Conservation (phyloP, 2,888 invertebrate species). For the Ennomos erosarius region DNA sequence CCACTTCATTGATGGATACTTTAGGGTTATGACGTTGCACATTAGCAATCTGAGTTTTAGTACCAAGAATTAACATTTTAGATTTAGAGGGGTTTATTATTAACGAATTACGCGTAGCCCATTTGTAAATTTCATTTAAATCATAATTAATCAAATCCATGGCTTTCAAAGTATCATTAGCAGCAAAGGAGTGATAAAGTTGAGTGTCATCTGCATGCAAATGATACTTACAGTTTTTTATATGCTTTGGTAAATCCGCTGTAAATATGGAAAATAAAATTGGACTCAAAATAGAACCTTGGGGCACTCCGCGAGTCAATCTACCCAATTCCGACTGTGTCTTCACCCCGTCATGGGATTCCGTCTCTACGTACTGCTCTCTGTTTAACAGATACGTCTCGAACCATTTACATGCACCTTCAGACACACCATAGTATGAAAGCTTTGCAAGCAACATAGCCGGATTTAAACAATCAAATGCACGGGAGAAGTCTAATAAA, state of each 20-base stretch:
- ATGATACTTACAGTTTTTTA: constrained; percentile 9
- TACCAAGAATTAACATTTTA: not conserved
- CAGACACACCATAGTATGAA: not conserved
- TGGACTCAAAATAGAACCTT: constrained; percentile 3
- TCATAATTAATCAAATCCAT: not conserved
- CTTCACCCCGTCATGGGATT: not conserved
- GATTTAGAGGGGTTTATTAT: constrained; percentile 2
- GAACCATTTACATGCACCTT: not conserved
- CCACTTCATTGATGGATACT: not conserved
- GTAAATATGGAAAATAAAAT: constrained; percentile 10
- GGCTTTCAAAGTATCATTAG: not conserved
- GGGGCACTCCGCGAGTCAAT: not conserved
- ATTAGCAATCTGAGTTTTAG: not conserved
- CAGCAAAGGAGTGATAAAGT: constrained; percentile 8
- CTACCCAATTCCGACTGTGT: not conserved
- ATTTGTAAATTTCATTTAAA: not conserved
- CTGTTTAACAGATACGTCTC: not conserved
- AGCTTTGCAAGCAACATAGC: not conserved
- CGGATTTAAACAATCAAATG: constrained; percentile 1
- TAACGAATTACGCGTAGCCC: not conserved
- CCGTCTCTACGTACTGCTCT: not conserved
- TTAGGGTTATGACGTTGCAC: not conserved
- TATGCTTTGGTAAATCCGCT: constrained; percentile 11
- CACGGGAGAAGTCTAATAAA: constrained; percentile 2
- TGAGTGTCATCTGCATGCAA: constrained; percentile 18